Conservation (phyloP, 2,888 invertebrate species). For the Panorpa germanica region DNA sequence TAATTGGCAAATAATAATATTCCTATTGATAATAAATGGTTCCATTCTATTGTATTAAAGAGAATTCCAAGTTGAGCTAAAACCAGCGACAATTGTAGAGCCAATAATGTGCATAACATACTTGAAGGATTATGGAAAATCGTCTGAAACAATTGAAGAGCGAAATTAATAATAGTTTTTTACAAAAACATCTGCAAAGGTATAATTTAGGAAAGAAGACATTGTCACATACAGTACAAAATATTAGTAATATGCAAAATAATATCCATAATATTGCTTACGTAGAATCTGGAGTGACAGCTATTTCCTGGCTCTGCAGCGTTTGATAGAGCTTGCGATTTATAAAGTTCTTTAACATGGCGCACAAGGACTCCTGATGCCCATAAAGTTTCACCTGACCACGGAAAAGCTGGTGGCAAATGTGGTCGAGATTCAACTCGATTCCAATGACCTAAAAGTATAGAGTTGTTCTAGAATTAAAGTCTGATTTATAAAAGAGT, state of each 20-base stretch:
- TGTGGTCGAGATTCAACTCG: constrained; percentile 17
- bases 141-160: constrained; percentile 36
- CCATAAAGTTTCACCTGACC: constrained; percentile 47
- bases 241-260: constrained; percentile 11
- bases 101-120: constrained; percentile 52
- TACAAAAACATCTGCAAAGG: background rate
- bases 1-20: constrained; percentile 80
- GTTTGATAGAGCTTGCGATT: constrained; percentile 59
- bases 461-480: too few relatives aligned
- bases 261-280: constrained; percentile 29
- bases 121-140: constrained; percentile 75
- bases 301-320: constrained; percentile 75
- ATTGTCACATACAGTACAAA: background rate
- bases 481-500: too few relatives aligned
- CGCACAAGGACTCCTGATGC: constrained; percentile 55
- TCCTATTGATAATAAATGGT: constrained; percentile 71
- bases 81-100: constrained; percentile 49
- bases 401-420: constrained; percentile 19
- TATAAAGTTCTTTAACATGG: constrained; percentile 50
- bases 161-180: constrained; percentile 3
- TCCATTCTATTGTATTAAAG: constrained; percentile 73
- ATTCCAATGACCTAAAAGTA: constrained; percentile 17
- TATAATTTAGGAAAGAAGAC: background rate
- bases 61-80: constrained; percentile 61
- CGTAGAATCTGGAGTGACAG: constrained; percentile 71